phyloP scores from a whole-genome alignment of 2,797 vertebrate species.

The Erethizon dorsatum region DNA sequence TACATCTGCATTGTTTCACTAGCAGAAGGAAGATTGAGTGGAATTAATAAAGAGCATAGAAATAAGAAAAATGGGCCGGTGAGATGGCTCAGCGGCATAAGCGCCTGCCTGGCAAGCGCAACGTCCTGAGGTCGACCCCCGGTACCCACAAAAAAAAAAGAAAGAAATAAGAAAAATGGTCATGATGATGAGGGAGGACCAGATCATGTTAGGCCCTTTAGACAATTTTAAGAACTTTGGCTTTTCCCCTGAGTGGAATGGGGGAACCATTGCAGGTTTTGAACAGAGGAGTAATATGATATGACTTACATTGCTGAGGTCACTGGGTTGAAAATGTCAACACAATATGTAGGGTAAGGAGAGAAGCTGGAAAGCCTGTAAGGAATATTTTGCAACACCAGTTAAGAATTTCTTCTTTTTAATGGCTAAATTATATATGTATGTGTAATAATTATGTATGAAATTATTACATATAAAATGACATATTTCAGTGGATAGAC shows the following conservation, averaged over 20 bases:
- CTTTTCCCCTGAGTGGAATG: background rate
- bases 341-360: background rate
- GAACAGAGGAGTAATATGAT: background rate
- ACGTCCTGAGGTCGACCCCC: too few species aligned
- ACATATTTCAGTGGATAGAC: background rate
- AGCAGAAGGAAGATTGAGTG: background rate
- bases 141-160: too few species aligned
- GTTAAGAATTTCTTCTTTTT: background rate
- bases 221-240: background rate
- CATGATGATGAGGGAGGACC: background rate
- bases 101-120: too few species aligned
- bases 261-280: background rate
- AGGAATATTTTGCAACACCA: background rate
- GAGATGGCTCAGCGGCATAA: too few species aligned
- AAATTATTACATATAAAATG: background rate
- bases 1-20: background rate
- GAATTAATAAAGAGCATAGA: background rate
- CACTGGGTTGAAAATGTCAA: background rate
- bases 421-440: background rate
- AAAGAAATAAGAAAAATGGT: background rate
- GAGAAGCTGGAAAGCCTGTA: background rate
- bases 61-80: background rate
- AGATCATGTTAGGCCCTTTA: background rate
- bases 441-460: too few species aligned
- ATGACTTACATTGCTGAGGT: background rate